Conservation (phyloP, 2,113 vertebrate species). For the Siphamia tubifer region DNA sequence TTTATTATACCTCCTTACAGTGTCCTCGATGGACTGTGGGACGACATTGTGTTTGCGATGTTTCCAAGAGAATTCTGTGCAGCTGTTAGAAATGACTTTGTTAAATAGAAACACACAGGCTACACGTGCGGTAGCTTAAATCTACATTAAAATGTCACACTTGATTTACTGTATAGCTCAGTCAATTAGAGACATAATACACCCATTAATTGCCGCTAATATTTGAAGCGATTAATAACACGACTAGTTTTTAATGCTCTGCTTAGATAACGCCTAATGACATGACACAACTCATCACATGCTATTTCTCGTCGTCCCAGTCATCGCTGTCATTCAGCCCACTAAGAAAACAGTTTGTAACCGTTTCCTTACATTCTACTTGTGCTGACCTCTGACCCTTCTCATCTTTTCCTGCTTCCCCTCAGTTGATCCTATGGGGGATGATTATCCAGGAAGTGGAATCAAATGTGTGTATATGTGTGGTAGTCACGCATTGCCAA, state of each 20-base stretch:
- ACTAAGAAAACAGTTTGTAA: slow-evolving; percentile 57
- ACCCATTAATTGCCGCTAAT: slow-evolving; percentile 44
- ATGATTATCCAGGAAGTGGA: slow-evolving; percentile 97
- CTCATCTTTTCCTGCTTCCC: slow-evolving; percentile 90
- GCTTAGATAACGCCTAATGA: slow-evolving; percentile 27
- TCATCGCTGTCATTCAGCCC: slow-evolving; percentile 35
- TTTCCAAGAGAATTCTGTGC: background rate
- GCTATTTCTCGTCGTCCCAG: slow-evolving; percentile 25
- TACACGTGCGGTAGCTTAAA: background rate
- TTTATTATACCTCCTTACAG: slow-evolving; percentile 7
- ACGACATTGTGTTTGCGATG: background rate
- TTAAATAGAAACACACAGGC: no score
- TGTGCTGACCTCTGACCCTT: slow-evolving; percentile 82
- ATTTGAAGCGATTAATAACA: slow-evolving; percentile 38
- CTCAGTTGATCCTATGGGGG: slow-evolving; percentile 94
- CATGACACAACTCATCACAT: slow-evolving; percentile 19
- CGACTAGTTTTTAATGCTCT: slow-evolving; percentile 29
- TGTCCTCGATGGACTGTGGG: background rate
- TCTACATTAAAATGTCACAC: slow-evolving; percentile 1
- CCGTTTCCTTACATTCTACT: slow-evolving; percentile 51
- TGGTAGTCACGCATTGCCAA: slow-evolving; percentile 65
- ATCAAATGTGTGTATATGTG: slow-evolving; percentile 98
- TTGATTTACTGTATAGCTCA: background rate
- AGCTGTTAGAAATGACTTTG: no score
- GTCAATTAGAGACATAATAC: slow-evolving; percentile 40